Conservation (phyloP, 1,140 invertebrate species). For the Philopotamus ludificatus region DNA sequence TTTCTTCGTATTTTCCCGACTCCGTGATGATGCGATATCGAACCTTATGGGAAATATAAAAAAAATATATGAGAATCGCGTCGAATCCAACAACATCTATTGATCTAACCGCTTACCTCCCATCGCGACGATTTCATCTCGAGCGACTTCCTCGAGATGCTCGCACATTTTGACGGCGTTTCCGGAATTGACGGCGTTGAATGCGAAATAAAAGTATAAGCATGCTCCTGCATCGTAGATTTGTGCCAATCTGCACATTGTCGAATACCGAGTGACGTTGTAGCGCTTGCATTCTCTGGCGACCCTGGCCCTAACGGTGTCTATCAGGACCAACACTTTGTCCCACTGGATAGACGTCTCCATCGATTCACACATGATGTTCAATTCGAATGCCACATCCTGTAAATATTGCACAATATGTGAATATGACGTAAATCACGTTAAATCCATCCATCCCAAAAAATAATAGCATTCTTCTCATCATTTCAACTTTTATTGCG, state of each 20-base stretch:
- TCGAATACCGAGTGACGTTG: constrained; percentile 63
- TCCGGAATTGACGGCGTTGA: constrained; percentile 69
- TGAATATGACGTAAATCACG: too few relatives aligned
- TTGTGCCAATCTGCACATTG: constrained; percentile 89
- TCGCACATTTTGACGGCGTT: constrained; percentile 79
- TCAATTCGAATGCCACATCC: constrained; percentile 89
- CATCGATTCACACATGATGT: constrained; percentile 92
- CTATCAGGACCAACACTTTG: constrained; percentile 73
- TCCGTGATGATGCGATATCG: constrained; percentile 73
- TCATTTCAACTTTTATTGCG: too few relatives aligned
- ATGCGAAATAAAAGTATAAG: constrained; percentile 97
- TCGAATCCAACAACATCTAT: neutral
- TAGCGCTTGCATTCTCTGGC: constrained; percentile 68
- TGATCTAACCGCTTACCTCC: constrained; percentile 60
- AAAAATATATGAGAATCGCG: neutral
- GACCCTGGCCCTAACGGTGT: constrained; percentile 84
- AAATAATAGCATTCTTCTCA: too few relatives aligned
- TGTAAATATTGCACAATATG: constrained; percentile 47
- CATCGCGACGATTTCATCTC: constrained; percentile 86
- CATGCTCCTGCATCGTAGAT: constrained; percentile 96
- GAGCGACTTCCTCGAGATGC: constrained; percentile 74
- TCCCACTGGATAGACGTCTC: constrained; percentile 98
- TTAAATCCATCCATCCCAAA: too few relatives aligned
- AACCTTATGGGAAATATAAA: constrained; percentile 55
- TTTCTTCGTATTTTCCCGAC: constrained; percentile 68